Base-by-base conservation (phyloP, 2,113 vertebrate genomes). In the Xyrauchen texanus region DNA sequence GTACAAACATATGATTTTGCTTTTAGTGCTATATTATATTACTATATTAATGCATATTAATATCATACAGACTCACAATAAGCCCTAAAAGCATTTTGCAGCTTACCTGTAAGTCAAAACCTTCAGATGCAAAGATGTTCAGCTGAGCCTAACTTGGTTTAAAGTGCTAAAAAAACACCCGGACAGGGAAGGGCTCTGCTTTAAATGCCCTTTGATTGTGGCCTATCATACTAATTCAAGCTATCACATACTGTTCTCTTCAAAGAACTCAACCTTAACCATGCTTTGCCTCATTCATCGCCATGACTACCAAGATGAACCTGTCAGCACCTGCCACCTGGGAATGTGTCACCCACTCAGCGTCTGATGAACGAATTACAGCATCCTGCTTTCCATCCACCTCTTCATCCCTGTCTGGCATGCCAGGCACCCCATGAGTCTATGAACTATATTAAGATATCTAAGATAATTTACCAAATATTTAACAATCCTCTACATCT, bases 271-370 rank as follows among this genome's bases (percentile, higher is more conserved):
- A 85, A 89, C 87, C 86, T 89, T 92, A 88, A 87, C 46, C 57
- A 68, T 46, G 80, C 84, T 73, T 89, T 85, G 84, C 90, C 90
- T 86, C 85, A 88, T 90, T 86, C 78, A 75, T 85, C 80, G 81
- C 82, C 67, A 90, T 86, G 84, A 79, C 69, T 75, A 84, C 68
- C 87, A 84, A 86, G 87, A 92, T 85, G 80, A 81, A 81, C 77
- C 84, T 91, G 90, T 93, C 92, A 92, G 70, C 89, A 91, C 89
- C 88, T 92, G 90, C 85, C 90, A 90, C 84, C 88, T 85, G 87
- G 84, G 91, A 93, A 94, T 94, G 90, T 92, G 66, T 82, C 92
- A 93, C 90, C 90, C 87, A 91, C 91, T 93, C 88, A 88, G 82
- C 84, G 72, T 68, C 55, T 68, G 81, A 84, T 85, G 84, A 86